A percentile compares a stretch with the other conserved stretches of the same genome.
These are phyloP conservation scores for Olivierus martensii DNA, from an alignment of 1,140 invertebrate species.

Conservation along the genomic window DNA sequence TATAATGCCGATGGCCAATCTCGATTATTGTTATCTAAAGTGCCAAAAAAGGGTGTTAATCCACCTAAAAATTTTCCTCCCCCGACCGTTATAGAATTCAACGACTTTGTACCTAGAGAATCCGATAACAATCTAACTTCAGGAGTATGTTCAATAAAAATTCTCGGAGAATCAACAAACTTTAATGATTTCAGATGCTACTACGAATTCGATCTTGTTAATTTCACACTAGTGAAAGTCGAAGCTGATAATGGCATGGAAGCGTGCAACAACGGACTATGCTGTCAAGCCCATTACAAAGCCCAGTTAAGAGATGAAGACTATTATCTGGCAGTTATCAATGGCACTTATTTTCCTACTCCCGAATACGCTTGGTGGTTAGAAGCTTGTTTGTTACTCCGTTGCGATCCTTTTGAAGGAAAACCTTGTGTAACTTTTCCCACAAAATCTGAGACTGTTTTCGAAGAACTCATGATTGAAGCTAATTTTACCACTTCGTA, in stretches of 20 bases:
- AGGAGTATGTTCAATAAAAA: background rate
- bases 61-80: background rate
- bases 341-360: background rate
- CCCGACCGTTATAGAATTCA: background rate
- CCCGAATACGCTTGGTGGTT: constrained; percentile 1
- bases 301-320: constrained; percentile 1
- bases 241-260: background rate
- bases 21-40: constrained; percentile 5
- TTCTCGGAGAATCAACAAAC: background rate
- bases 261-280: constrained; percentile 12
- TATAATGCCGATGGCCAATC: constrained; percentile 3
- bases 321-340: background rate
- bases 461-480: background rate
- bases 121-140: background rate
- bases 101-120: background rate
- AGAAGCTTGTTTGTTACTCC: constrained; percentile 11
- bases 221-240: constrained; percentile 5
- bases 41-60: background rate
- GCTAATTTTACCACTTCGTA: background rate
- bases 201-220: background rate
- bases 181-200: constrained; percentile 3
- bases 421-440: background rate
- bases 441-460: constrained; percentile 2
- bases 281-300: constrained; percentile 11
- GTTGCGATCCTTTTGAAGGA: background rate